Percentiles rank a stretch among this genome's conserved stretches.
Evolutionary conservation across 92 coral and sea anemone genomes (phyloP).

Genomic region (Palythoa heliodiscus): DNA sequence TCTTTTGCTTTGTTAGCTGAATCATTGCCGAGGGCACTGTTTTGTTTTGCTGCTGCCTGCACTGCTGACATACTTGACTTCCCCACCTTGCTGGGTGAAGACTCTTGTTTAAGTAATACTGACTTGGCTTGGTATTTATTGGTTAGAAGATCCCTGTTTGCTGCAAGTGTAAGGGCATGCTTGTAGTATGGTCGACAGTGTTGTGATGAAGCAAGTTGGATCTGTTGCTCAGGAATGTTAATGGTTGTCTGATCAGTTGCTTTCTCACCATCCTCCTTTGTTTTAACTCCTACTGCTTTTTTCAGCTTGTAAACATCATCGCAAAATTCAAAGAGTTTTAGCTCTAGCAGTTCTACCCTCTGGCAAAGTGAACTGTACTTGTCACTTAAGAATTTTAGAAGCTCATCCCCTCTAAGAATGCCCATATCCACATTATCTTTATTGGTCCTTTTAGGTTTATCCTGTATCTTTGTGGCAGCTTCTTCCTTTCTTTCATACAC

Average conservation of each 20-base stretch:
- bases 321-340: conserved; percentile 79
- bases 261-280: conserved; percentile 28
- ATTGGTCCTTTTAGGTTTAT: background rate
- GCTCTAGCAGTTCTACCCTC: conserved; percentile 80
- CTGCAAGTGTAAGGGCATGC: conserved; percentile 59
- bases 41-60: conserved; percentile 48
- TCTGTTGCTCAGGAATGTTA: background rate
- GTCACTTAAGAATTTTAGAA: conserved; percentile 63
- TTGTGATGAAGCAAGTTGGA: conserved; percentile 34
- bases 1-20: conserved; percentile 58
- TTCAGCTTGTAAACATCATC: conserved; percentile 80
- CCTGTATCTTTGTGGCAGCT: background rate
- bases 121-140: conserved; percentile 69
- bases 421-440: conserved; percentile 17
- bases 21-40: conserved; percentile 34
- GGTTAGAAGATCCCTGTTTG: conserved; percentile 59
- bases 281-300: conserved; percentile 72
- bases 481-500: background rate
- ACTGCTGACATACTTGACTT: conserved; percentile 38
- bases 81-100: conserved; percentile 73
- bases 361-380: conserved; percentile 72
- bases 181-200: conserved; percentile 52
- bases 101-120: conserved; percentile 59
- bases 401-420: conserved; percentile 52
- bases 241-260: conserved; percentile 11